Conservation (phyloP, 2,888 invertebrate genomes). For the Ramazzottius varieornatus region DNA sequence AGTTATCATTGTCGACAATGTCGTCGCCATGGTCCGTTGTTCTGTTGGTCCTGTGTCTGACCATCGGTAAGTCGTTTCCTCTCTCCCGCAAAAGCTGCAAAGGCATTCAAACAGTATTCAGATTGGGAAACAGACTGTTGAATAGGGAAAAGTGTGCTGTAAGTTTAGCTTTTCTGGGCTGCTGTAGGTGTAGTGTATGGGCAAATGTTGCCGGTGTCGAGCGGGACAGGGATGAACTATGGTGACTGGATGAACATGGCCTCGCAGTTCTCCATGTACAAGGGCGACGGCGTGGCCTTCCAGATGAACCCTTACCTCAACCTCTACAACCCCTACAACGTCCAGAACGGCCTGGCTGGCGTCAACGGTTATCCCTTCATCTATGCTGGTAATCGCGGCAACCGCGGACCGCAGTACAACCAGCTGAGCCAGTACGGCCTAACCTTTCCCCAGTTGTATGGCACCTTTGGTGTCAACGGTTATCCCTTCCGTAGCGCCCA, state of each 20-base stretch:
- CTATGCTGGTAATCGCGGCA: neutral
- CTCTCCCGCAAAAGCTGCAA: too few relatives aligned
- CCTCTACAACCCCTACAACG: constrained; percentile 4
- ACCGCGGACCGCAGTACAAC: constrained; percentile 3
- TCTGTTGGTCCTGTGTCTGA: too few relatives aligned
- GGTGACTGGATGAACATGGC: constrained; percentile 3
- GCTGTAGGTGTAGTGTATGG: neutral
- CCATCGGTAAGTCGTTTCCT: too few relatives aligned
- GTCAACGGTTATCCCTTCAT: constrained; percentile 2
- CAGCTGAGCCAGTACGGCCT: constrained; percentile 4
- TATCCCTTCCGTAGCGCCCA: neutral
- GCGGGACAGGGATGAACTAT: constrained; percentile 1
- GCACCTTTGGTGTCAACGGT: neutral
- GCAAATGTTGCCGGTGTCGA: neutral
- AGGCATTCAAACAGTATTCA: too few relatives aligned
- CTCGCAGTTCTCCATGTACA: neutral
- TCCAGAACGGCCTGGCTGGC: constrained; percentile 3
- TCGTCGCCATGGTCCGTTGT: too few relatives aligned
- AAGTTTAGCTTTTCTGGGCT: neutral
- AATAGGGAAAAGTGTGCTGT: too few relatives aligned
- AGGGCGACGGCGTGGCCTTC: neutral
- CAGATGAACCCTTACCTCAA: constrained; percentile 1
- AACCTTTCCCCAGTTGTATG: neutral
- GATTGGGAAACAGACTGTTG: too few relatives aligned
- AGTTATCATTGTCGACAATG: too few relatives aligned